phyloP scores from a whole-genome alignment of 2,797 vertebrate species.

The Ciconia nigra region DNA sequence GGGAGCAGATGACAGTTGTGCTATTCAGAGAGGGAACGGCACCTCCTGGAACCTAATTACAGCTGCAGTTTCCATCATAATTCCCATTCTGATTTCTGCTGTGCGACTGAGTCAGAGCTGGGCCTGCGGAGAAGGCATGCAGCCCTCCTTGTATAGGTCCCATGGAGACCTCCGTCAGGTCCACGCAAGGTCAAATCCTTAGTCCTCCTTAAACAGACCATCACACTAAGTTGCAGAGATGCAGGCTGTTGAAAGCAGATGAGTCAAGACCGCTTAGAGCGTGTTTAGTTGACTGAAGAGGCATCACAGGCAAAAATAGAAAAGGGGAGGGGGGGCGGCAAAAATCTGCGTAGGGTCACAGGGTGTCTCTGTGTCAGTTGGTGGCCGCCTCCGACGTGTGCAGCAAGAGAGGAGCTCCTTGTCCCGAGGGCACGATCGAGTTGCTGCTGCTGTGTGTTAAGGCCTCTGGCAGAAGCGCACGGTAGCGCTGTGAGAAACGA shows the following conservation, averaged over 20 bases:
- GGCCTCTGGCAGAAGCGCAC: accelerated
- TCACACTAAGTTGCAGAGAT: accelerated
- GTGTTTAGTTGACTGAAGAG: accelerated
- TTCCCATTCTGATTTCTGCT: not conserved
- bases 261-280: accelerated
- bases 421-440: accelerated
- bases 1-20: not conserved
- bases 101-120: accelerated
- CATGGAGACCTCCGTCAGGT: accelerated
- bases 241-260: accelerated
- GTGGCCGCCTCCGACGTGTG: not conserved
- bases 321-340: not conserved
- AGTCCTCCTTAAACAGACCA: not conserved
- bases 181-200: not conserved
- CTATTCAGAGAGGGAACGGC: not conserved
- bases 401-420: not conserved
- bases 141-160: not conserved
- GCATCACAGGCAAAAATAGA: not conserved
- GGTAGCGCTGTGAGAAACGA: accelerated
- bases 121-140: not conserved
- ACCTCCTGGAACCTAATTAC: not conserved
- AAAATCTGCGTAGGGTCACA: not conserved
- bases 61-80: not conserved
- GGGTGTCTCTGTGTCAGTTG: not conserved
- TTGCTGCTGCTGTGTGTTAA: accelerated